These are phyloP conservation scores for Coryphaenoides rupestris DNA, from an alignment of 2,113 vertebrate genomes.

Conservation along the genomic window DNA sequence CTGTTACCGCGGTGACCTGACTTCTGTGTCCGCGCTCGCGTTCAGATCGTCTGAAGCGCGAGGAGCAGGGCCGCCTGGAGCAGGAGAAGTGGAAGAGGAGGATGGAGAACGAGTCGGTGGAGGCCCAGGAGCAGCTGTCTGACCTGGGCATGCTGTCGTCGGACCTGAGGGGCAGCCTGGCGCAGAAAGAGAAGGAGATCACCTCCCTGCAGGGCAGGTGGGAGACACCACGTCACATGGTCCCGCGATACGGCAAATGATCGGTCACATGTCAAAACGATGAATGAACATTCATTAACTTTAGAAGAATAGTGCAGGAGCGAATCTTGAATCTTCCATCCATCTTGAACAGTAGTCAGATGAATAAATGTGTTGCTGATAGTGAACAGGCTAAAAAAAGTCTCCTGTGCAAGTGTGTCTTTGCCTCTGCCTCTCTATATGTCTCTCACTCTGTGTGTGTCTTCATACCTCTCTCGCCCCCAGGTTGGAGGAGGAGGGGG, in stretches of 20 bases:
- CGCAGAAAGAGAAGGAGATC: slow-evolving; percentile 87
- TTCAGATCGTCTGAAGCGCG: slow-evolving; percentile 86
- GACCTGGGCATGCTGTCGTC: slow-evolving; percentile 77
- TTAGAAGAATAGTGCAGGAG: no score
- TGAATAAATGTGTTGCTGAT: no score
- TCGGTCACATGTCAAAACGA: no score
- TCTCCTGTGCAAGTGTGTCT: no score
- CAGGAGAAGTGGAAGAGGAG: slow-evolving; percentile 86
- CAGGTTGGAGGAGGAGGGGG: slow-evolving; percentile 83
- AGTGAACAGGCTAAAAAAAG: no score
- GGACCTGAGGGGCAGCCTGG: slow-evolving; percentile 78
- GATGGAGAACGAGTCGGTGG: slow-evolving; percentile 81
- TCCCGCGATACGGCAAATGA: no score
- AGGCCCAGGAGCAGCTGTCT: slow-evolving; percentile 85
- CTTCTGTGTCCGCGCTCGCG: neutral
- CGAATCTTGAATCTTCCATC: no score
- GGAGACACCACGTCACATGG: slow-evolving; percentile 9
- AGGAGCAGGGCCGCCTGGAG: slow-evolving; percentile 86
- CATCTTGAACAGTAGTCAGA: no score
- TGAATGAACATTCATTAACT: no score
- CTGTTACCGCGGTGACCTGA: neutral
- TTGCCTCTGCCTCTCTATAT: neutral
- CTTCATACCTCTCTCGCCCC: neutral
- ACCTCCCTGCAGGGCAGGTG: slow-evolving; percentile 79
- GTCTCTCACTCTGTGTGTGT: neutral